Base-by-base conservation (phyloP, 2,797 vertebrate genomes). In the Acipenser ruthenus region DNA sequence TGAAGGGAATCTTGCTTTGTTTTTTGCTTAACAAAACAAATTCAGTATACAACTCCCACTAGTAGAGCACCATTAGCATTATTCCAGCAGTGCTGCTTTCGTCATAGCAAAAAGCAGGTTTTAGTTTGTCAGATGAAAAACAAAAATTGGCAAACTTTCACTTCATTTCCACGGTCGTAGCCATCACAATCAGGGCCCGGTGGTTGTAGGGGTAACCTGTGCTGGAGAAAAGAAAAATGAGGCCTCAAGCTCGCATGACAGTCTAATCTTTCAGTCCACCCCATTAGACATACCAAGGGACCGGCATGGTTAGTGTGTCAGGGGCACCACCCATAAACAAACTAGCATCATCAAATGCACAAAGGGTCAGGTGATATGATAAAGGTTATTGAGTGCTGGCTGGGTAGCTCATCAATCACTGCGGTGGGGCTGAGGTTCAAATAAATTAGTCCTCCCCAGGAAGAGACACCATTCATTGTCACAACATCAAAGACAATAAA, bases 221-320 rank as follows among this genome's bases (percentile, higher is more conserved):
- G 50, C 18, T 6, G 75, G 75, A 62, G 62, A 48, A 86, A 93
- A 97, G 94, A 96, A 94, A 97, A 96, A 98, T 95, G 93, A 95
- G 90, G 82, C 83, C 90, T 93, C 88, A 76, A 62, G 74, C 83
- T 11, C 66, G 62, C 68, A 70, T 94, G 95, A 95, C 95, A 97
- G 91, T 84, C 81, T 84, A 95, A 96, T 96, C 89, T 88, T 88
- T 98, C 94, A 94, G 81, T 85, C 86, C 83, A 73, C 84, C 87
- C 88, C 72, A 72, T 94, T 90, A 90, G 84, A 80, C 80, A 70
- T 87, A 88, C 85, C 70, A 77, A 88, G 89, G 86, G 86, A 87
- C 88, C 83, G 79, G 79, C 82, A 72, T 52, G 78, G 85, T 86
- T 86, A 78, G 81, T 82, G 78, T 91, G 89, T 90, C 88, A 81